Conservation (phyloP, 2,888 invertebrate genomes). For the Prosopocoilus inquinatus region DNA sequence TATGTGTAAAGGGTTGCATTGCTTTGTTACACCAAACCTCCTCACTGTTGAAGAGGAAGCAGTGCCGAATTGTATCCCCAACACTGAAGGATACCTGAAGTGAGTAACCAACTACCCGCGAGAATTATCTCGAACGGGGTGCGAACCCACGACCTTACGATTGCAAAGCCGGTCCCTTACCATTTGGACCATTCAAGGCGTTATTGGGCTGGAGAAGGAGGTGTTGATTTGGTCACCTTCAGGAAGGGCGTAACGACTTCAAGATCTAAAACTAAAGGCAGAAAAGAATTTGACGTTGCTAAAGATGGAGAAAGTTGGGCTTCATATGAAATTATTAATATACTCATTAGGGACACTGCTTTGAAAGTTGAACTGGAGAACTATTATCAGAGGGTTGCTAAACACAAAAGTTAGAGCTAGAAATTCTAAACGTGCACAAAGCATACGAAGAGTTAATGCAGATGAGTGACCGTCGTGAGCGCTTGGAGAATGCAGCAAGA, state of each 20-base stretch:
- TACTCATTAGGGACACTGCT: conserved; percentile 76
- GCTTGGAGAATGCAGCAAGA: conserved; percentile 80
- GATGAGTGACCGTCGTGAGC: conserved; percentile 83
- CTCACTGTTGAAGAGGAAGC: too few species aligned
- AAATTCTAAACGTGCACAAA: conserved; percentile 84
- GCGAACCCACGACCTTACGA: too few species aligned
- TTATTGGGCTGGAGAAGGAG: conserved; percentile 37
- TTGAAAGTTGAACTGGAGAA: conserved; percentile 81
- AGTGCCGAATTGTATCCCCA: too few species aligned
- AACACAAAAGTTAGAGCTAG: conserved; percentile 86
- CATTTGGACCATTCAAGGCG: too few species aligned
- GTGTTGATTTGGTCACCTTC: conserved; percentile 39
- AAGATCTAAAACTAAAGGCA: conserved; percentile 57
- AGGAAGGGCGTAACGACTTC: conserved; percentile 47
- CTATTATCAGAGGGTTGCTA: conserved; percentile 78
- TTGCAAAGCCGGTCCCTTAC: too few species aligned
- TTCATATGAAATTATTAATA: conserved; percentile 74
- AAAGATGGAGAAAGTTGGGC: conserved; percentile 59
- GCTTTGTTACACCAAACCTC: too few species aligned
- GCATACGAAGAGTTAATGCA: conserved; percentile 85
- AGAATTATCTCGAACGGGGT: too few species aligned
- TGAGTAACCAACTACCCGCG: too few species aligned
- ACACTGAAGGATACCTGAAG: too few species aligned
- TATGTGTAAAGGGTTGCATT: too few species aligned
- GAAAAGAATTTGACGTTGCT: conserved; percentile 58